Percentiles rank a stretch among this genome's conserved stretches.
These are phyloP conservation scores for Collichthys lucidus DNA, from an alignment of 2,113 vertebrate species.

Conservation along the genomic window DNA sequence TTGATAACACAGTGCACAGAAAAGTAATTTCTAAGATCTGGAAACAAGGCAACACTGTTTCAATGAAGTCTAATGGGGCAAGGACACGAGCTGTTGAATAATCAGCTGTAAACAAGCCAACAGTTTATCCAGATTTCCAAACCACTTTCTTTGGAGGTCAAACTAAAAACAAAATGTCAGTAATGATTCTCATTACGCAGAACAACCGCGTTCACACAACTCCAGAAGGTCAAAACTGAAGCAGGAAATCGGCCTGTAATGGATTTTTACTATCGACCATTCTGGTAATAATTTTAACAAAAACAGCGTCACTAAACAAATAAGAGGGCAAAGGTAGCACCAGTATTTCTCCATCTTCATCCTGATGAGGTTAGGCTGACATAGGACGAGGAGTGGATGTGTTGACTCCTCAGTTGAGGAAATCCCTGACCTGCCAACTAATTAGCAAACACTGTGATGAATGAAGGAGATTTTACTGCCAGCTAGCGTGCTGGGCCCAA, in stretches of 20 bases:
- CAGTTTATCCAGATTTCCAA: not conserved
- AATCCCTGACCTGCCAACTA: conserved; percentile 48
- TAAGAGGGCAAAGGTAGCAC: not conserved
- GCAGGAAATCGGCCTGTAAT: not conserved
- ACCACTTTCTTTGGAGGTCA: not conserved
- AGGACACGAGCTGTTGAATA: not conserved
- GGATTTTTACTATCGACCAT: not conserved
- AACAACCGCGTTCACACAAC: not conserved
- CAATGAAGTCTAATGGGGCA: not conserved
- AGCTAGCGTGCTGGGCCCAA: conserved; percentile 29
- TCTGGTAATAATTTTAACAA: not conserved
- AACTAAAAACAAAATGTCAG: not conserved
- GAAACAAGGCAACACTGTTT: not conserved
- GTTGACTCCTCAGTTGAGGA: conserved; percentile 48
- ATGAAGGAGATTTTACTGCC: conserved; percentile 53
- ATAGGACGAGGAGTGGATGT: conserved; percentile 15
- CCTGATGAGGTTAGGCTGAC: not conserved
- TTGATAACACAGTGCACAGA: too few species aligned
- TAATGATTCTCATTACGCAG: not conserved
- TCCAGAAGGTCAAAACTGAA: not conserved
- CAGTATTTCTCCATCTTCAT: not conserved
- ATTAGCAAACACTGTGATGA: conserved; percentile 66
- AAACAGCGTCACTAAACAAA: not conserved
- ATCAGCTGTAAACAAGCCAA: not conserved
- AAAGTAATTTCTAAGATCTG: not conserved